A percentile compares a stretch with the other conserved stretches of the same genome.
phyloP scores from a whole-genome alignment of 2,797 vertebrate species.

The Australoheros facetus region DNA sequence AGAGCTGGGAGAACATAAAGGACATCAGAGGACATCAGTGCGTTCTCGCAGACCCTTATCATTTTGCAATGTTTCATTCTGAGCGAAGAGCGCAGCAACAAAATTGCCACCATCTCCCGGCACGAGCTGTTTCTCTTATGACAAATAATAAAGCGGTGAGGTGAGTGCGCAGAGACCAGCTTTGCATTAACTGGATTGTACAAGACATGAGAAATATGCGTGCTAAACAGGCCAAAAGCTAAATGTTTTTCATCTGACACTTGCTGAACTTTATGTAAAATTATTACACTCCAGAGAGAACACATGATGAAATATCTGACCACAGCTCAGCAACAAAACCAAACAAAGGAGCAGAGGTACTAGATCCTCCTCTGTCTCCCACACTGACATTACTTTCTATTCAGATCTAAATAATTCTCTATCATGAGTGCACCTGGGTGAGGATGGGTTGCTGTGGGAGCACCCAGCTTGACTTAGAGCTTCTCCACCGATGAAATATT shows the following conservation, averaged over 20 bases:
- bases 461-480: conserved; percentile 41
- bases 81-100: conserved; percentile 1
- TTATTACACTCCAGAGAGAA: conserved; percentile 31
- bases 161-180: conserved; percentile 5
- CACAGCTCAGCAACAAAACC: conserved; percentile 47
- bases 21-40: conserved; percentile 65
- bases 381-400: conserved; percentile 35
- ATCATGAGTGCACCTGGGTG: conserved; percentile 64
- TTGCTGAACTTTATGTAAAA: conserved; percentile 31
- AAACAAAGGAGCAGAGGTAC: conserved; percentile 29
- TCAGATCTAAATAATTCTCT: conserved; percentile 74
- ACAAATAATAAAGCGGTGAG: conserved; percentile 31
- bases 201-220: not conserved
- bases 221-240: conserved; percentile 10
- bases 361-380: conserved; percentile 15
- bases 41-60: conserved; percentile 38
- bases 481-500: conserved; percentile 69
- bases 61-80: conserved; percentile 10
- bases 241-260: conserved; percentile 39
- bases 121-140: conserved; percentile 18
- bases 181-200: conserved; percentile 2
- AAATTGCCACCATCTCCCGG: conserved; percentile 25
- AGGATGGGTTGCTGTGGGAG: conserved; percentile 49
- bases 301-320: conserved; percentile 64
- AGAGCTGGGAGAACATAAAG: conserved; percentile 35